Base-by-base conservation (phyloP, 1,140 invertebrate genomes). In the Melitaea cinxia region DNA sequence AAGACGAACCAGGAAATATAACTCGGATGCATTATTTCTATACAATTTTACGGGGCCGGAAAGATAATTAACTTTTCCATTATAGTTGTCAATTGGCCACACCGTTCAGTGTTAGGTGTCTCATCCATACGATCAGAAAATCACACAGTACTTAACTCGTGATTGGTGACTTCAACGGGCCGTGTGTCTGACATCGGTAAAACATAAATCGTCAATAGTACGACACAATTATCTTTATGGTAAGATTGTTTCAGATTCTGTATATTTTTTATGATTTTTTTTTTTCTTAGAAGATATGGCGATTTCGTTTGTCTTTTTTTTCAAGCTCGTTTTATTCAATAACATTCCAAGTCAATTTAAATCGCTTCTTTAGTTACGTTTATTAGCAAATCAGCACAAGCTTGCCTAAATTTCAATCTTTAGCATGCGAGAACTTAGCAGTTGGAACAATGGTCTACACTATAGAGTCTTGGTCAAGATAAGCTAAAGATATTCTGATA, bases 91-190 rank as follows among this genome's bases (percentile, higher is more conserved):
- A 42, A 42, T 42, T 17, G 15, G n/a, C 14, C 17, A 50, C 45
- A 14, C 15, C 30, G 30, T 19, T 19, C 19, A 56, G 53, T 63
- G 26, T 21, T 42, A 35, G 47, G 17, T 52, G 49, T 65, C 23
- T 52, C 30, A 57, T 57, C 45, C n/a, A 52, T 39, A 26, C 17
- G 28, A 55, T 30, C 53, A 10, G 45, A 39, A 49, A 30, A 57
- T 45, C 39, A 42, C 61, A 56, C 30, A 49, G 39, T 37, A 55
- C 61, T 63, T 63, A 49, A 50, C 52, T 54, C 47, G 45, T 49
- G 53, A 37, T 56, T 33, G 42, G 42, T 59, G 45, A 23, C 54
- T 39, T 30, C 49, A 23, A 21, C n/a, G 54, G 26, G 47, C 52
- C 39, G 24, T 57, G 62, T 39, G 30, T 14, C 54, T 14, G 62